Percentiles rank a stretch among this genome's conserved stretches.
Conservation (phyloP, 2,113 vertebrate genomes). For the Hipposideros armiger region DNA sequence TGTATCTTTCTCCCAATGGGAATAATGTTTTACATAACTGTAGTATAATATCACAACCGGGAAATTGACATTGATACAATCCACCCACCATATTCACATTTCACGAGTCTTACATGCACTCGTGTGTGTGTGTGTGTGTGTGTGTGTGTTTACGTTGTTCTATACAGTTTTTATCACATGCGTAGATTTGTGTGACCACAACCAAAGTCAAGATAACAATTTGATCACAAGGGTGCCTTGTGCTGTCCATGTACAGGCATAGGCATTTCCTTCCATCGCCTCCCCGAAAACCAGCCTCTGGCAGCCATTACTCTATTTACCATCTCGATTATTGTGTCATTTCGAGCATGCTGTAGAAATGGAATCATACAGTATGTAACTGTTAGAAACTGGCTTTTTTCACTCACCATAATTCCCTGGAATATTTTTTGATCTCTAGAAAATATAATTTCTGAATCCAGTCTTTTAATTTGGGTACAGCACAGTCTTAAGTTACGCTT, state of each 20-base stretch:
- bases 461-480: background rate
- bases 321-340: background rate
- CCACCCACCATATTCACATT: background rate
- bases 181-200: background rate
- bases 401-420: background rate
- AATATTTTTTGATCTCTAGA: background rate
- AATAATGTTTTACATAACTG: background rate
- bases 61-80: background rate
- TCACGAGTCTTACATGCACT: background rate
- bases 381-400: background rate
- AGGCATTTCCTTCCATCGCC: background rate
- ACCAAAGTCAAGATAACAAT: background rate
- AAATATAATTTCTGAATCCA: slow-evolving; percentile 8
- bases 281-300: background rate
- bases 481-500: background rate
- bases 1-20: background rate
- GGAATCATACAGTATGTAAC: background rate
- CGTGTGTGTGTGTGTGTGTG: background rate
- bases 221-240: background rate
- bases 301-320: background rate
- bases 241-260: background rate
- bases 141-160: background rate
- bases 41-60: background rate
- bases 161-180: background rate
- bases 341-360: background rate